Conservation (phyloP, 2,797 vertebrate genomes). For the Smutsia gigantea region DNA sequence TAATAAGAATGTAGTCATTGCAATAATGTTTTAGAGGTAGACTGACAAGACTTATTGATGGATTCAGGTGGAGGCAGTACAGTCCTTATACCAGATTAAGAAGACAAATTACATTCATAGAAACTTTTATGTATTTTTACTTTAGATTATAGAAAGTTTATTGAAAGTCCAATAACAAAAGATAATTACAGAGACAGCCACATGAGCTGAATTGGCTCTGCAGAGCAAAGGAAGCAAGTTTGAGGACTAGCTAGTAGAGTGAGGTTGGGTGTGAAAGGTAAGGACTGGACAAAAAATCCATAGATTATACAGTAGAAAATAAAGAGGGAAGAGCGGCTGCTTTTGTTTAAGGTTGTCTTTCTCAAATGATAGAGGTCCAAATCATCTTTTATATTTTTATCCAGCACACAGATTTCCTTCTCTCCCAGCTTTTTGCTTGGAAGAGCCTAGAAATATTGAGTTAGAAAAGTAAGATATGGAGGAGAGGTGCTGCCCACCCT, state of each 20-base stretch:
- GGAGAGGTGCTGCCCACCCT: neutral
- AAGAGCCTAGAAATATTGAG: neutral
- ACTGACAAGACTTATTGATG: neutral
- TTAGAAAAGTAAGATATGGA: neutral
- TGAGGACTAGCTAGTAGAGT: neutral
- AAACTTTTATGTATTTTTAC: neutral
- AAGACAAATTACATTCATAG: neutral
- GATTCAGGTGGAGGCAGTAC: neutral
- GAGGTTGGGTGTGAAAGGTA: no score
- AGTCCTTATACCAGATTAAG: neutral
- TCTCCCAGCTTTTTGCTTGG: neutral
- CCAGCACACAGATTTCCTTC: neutral
- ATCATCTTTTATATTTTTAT: no score
- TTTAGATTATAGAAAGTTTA: neutral
- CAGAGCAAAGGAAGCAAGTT: neutral
- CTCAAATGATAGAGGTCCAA: neutral
- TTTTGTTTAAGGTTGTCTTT: neutral
- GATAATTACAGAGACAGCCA: neutral
- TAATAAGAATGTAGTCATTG: neutral
- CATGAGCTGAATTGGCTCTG: neutral
- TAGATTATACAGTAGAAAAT: neutral
- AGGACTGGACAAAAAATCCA: neutral
- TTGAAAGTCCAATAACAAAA: neutral
- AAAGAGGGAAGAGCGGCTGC: neutral
- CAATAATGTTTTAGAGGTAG: neutral